phyloP scores from a whole-genome alignment of 2,113 vertebrate species.

The Paradoxurus hermaphroditus region DNA sequence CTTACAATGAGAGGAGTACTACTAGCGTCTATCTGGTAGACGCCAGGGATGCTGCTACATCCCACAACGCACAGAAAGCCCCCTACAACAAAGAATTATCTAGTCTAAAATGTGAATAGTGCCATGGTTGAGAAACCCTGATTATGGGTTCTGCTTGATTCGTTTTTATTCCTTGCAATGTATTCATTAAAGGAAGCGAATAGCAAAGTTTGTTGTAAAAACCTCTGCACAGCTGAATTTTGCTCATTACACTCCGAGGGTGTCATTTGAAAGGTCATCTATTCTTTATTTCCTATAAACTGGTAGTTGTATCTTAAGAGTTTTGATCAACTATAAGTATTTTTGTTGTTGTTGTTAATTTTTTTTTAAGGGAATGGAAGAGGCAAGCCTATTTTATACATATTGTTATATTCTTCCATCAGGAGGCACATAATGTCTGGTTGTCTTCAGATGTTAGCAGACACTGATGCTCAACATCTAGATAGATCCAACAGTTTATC shows the following conservation, averaged over 20 bases:
- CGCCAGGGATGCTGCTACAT: background rate
- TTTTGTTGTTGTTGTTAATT: background rate
- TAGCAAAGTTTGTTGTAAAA: background rate
- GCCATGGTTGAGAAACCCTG: background rate
- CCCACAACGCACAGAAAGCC: background rate
- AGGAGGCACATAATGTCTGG: background rate
- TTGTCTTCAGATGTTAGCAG: background rate
- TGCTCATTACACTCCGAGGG: background rate
- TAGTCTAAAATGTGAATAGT: background rate
- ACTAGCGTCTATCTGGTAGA: background rate
- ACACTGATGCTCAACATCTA: background rate
- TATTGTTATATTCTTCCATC: background rate
- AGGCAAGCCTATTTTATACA: background rate
- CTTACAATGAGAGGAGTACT: background rate
- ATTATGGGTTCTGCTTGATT: background rate
- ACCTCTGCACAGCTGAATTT: background rate
- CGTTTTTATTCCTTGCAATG: background rate
- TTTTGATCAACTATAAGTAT: background rate
- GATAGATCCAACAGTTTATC: background rate
- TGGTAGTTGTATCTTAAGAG: background rate
- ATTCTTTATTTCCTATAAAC: background rate
- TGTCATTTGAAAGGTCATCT: background rate
- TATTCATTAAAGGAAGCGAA: background rate
- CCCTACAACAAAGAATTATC: background rate
- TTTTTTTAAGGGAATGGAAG: background rate